phyloP scores from a whole-genome alignment of 2,888 invertebrate species.

The Callosobruchus maculatus region DNA sequence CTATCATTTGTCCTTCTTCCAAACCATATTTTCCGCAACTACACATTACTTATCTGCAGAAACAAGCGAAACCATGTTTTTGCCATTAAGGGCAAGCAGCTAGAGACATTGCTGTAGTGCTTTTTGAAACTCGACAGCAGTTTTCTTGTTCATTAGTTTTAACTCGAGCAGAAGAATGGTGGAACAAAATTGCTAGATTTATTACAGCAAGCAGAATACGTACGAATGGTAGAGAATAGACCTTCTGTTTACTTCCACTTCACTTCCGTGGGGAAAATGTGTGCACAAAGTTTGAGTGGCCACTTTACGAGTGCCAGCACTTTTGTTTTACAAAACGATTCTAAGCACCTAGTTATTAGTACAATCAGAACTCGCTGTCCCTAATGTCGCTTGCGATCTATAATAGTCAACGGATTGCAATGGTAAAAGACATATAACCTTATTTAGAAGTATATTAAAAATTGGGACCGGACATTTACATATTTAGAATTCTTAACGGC shows the following conservation, averaged over 20 bases:
- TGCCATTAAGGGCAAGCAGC: not conserved
- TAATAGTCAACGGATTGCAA: no score
- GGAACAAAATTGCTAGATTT: not conserved
- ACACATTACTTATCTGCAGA: not conserved
- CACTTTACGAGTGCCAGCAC: not conserved
- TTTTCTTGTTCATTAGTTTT: not conserved
- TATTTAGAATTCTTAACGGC: no score
- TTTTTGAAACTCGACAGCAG: not conserved
- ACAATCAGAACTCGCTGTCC: no score
- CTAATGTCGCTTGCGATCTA: no score
- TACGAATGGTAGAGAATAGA: not conserved
- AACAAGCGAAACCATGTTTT: not conserved
- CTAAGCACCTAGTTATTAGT: no score
- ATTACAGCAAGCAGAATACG: not conserved
- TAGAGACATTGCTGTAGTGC: not conserved
- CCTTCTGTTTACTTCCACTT: not conserved
- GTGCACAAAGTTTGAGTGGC: not conserved
- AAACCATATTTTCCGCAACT: not conserved
- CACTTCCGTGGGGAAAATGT: not conserved
- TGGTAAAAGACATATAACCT: no score
- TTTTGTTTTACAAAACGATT: not conserved
- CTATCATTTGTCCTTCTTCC: not conserved
- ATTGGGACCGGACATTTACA: no score
- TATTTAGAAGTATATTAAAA: no score
- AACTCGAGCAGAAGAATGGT: not conserved